These are phyloP conservation scores for Parascotia fuliginaria DNA, from an alignment of 2,888 invertebrate species.

Conservation along the genomic window DNA sequence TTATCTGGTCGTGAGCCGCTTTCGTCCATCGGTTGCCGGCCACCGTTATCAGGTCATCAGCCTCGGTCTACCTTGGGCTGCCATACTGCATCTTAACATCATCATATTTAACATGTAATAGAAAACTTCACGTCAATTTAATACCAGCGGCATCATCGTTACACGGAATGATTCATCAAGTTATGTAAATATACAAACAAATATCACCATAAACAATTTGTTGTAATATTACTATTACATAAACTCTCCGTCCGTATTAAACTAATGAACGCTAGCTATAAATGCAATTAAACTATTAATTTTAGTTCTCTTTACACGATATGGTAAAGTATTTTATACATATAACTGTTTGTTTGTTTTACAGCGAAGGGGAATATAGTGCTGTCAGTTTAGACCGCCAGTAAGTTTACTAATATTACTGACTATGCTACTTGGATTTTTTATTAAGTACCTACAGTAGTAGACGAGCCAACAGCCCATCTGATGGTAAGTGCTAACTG, in stretches of 20 bases:
- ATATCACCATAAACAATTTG: constrained; percentile 20
- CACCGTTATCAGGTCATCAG: too few species aligned
- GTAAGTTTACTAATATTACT: too few species aligned
- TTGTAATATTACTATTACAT: constrained; percentile 18
- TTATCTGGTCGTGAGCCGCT: too few species aligned
- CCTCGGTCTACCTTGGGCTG: too few species aligned
- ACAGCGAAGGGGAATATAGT: too few species aligned
- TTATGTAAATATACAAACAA: constrained; percentile 28
- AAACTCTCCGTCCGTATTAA: constrained; percentile 17
- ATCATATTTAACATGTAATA: not conserved
- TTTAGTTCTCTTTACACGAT: not conserved
- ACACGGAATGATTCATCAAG: constrained; percentile 8
- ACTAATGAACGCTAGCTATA: constrained; percentile 11
- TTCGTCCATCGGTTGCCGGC: too few species aligned
- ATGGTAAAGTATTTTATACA: not conserved
- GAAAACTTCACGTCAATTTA: not conserved
- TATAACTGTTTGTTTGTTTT: not conserved
- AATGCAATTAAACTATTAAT: constrained; percentile 1
- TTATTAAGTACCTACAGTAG: too few species aligned
- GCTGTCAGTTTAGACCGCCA: too few species aligned
- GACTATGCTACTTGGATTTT: too few species aligned
- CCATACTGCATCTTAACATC: too few species aligned
- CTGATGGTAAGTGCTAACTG: too few species aligned
- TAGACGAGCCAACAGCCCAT: too few species aligned
- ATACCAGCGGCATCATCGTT: not conserved